These are phyloP conservation scores for Gymnarchus niloticus DNA, from an alignment of 2,113 vertebrate genomes.

Conservation along the genomic window DNA sequence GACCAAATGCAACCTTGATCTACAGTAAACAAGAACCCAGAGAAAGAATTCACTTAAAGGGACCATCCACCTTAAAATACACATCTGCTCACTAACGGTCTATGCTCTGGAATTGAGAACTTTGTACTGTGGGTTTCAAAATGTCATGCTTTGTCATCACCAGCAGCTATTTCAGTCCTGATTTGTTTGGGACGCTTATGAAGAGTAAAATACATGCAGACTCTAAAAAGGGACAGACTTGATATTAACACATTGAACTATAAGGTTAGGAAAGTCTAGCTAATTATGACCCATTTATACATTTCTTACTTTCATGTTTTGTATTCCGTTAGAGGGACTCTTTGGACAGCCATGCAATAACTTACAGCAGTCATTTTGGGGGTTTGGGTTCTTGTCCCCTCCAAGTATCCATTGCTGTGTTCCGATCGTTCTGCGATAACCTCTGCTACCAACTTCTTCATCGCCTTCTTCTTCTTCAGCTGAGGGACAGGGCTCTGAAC, in stretches of 20 bases:
- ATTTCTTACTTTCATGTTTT: too few species aligned
- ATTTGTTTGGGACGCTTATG: too few species aligned
- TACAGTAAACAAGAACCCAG: slow-evolving; percentile 13
- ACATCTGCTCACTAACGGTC: too few species aligned
- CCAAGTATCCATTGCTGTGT: background rate
- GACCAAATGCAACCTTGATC: background rate
- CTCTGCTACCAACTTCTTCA: background rate
- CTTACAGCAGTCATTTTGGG: slow-evolving; percentile 33
- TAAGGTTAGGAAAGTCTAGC: too few species aligned
- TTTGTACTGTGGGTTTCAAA: too few species aligned
- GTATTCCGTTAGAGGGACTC: too few species aligned
- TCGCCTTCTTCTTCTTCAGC: slow-evolving; percentile 32
- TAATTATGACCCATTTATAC: too few species aligned
- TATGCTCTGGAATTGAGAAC: too few species aligned
- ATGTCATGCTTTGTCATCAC: background rate
- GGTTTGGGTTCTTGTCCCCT: background rate
- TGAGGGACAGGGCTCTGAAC: background rate
- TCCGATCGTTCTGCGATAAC: background rate
- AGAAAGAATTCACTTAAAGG: background rate
- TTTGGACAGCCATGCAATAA: background rate
- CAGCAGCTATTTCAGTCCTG: background rate
- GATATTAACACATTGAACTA: too few species aligned
- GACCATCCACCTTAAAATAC: too few species aligned
- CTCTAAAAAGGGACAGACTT: too few species aligned
- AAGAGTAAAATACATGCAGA: too few species aligned